Base-by-base conservation (phyloP, 2,888 invertebrate genomes). In the Sabatieria punctata region DNA sequence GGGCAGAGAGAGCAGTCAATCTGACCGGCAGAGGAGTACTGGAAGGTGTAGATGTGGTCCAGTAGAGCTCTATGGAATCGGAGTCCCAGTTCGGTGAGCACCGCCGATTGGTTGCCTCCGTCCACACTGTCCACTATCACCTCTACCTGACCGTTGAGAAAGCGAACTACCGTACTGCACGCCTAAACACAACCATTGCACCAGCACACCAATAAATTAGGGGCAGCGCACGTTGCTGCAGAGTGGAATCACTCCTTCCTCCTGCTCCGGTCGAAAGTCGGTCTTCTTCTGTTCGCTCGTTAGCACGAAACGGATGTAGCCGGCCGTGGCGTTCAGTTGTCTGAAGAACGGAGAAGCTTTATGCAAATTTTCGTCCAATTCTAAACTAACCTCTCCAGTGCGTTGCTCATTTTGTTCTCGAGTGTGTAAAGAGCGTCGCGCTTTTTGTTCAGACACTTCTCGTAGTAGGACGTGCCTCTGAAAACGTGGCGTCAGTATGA, bases 231-330 rank as follows among this genome's bases (percentile, higher is more conserved):
- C 43, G 39, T 46, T 21, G 24, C 37, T 25, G 33, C 40, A 25
- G n/a, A 47, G 41, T 25, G 50, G 49, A n/a, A 54, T 30, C 15
- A 46, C 42, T 22, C 30, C 27, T 22, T 33, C 42, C 43, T 56
- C 55, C 15, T 55, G 51, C 60, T 93, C 73, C 8, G 73, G 71
- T 52, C 68, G 70, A 59, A 73, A 95, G 69, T 95, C 95, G 0
- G 81, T 82, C 68, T 89, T 91, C 69, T 83, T 86, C 69, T 97
- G 95, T 65, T 95, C 91, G 1, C 78, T 78, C 66, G 85, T 82
- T 21, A 97, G 72, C 58, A 88, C 80, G 36, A 25, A 38, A 66
- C 82, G 83, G 0, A 88, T 82, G 85, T 89, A 95, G 42, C 84
- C 82, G 49, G 84, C 78, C 23, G 91, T 78, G 0, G 89, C 83